Evolutionary conservation across 2,888 invertebrate species (phyloP), one percentile per base, ranked within the genome.

Genomic region (Junonia oenone): DNA sequence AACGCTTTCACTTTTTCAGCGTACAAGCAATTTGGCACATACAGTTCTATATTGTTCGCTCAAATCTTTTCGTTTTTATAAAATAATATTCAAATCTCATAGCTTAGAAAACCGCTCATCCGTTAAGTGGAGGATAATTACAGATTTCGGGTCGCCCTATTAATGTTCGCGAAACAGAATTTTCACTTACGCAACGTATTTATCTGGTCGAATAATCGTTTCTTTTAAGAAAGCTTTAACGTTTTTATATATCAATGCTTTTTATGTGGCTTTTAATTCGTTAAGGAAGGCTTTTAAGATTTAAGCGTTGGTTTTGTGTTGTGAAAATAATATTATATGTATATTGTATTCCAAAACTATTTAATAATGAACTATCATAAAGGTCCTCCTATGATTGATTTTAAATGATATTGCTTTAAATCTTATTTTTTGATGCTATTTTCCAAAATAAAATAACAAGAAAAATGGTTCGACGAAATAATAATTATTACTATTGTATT

Each of bases 1-100:
- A 71, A 63, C 52, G 47, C 71, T 76, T 73, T 76, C 66, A 69
- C 71, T 73, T 73, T 73, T 68, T 65, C 47, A 58, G 43, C 45
- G 52, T 49, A 55, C 56, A 59, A 63, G 52, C 58, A 56, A 59
- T 62, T 66, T 65, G 53, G 61, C 60, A 54, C 55, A 64, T 31
- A 58, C 14, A 33, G 37, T 38, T 51, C 33, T 43, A 38, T 48
- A 49, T 47, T 56, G 43, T 48, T 61, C 55, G 45, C 56, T 61
- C 58, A 61, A 54, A 59, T 47, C 49, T 54, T 43, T 43, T 53
- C 49, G 40, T 55, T 45, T 37, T 38, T 35, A 26, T 46, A 22
- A 37, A 51, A 51, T 35, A 11, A 40, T 43, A 40, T 48, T 54
- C 11, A 49, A 51, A 56, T 51, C 49, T 51, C 35, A 58, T 50